These are phyloP conservation scores for Brassicogethes aeneus DNA, from an alignment of 2,888 invertebrate genomes.

Conservation along the genomic window DNA sequence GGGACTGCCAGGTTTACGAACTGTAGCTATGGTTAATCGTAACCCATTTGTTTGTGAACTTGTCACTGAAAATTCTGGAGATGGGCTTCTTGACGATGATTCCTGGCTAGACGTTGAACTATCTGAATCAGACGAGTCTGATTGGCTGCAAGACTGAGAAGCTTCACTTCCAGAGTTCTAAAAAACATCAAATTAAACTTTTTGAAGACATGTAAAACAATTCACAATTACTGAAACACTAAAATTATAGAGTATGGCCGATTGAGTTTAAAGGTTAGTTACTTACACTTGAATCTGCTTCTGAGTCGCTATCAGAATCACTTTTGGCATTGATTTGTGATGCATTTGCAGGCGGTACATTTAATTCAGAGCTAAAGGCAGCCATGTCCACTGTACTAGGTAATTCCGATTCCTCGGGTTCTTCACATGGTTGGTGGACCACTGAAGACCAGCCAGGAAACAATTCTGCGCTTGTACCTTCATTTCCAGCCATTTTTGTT, in stretches of 20 bases:
- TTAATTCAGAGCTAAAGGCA: slow-evolving; percentile 48
- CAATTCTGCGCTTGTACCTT: slow-evolving; percentile 38
- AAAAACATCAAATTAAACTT: slow-evolving; percentile 9
- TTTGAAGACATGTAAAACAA: background rate
- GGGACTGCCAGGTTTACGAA: slow-evolving; percentile 42
- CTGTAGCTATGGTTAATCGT: slow-evolving; percentile 53
- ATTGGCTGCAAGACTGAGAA: slow-evolving; percentile 38
- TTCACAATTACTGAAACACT: no score
- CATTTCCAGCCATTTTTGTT: slow-evolving; percentile 38
- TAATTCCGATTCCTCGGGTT: slow-evolving; percentile 53
- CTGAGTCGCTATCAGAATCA: slow-evolving; percentile 51
- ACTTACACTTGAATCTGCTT: slow-evolving; percentile 44
- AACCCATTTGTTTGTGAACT: slow-evolving; percentile 51
- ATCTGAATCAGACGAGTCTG: slow-evolving; percentile 39
- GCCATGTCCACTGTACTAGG: slow-evolving; percentile 60
- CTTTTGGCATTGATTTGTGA: slow-evolving; percentile 24
- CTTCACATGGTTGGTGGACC: slow-evolving; percentile 50
- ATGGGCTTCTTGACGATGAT: slow-evolving; percentile 36
- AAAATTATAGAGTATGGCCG: no score
- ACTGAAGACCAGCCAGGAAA: slow-evolving; percentile 48
- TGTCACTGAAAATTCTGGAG: slow-evolving; percentile 52
- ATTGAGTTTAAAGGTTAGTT: background rate
- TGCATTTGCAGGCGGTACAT: slow-evolving; percentile 28
- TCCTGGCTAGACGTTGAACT: slow-evolving; percentile 38
- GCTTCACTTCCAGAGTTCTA: slow-evolving; percentile 44